Evolutionary conservation across 2,888 invertebrate species (phyloP).

Genomic region (Chrysotoxum bicinctum): DNA sequence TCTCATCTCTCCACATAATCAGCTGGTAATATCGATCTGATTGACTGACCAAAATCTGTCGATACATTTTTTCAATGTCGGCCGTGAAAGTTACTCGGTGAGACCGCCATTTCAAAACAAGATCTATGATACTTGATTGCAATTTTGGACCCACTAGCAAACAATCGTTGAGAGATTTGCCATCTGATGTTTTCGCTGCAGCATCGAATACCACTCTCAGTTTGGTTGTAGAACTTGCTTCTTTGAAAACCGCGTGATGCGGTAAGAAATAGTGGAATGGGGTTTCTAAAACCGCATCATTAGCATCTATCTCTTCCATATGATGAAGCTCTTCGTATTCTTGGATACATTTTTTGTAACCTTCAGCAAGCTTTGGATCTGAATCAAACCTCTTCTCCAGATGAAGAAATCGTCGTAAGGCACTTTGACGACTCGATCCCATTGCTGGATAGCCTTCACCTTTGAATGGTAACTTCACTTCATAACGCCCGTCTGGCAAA

Average conservation of each 20-base stretch:
- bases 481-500: too few relatives aligned
- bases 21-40: conserved; percentile 48
- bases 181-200: neutral
- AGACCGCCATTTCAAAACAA: too few relatives aligned
- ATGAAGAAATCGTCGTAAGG: too few relatives aligned
- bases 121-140: too few relatives aligned
- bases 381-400: too few relatives aligned
- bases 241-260: conserved; percentile 22
- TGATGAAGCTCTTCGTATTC: neutral
- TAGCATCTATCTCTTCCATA: neutral
- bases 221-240: conserved; percentile 4
- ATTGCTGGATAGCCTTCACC: neutral
- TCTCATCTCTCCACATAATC: neutral
- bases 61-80: neutral
- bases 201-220: neutral
- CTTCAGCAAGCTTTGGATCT: neutral
- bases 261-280: neutral
- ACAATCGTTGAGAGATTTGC: neutral
- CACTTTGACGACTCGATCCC: neutral
- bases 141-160: neutral
- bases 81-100: too few relatives aligned
- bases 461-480: too few relatives aligned
- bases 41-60: neutral
- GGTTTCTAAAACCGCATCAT: neutral
- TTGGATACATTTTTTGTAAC: neutral